These are phyloP conservation scores for Chydorus sphaericus DNA, from an alignment of 2,888 invertebrate genomes.

Conservation along the genomic window DNA sequence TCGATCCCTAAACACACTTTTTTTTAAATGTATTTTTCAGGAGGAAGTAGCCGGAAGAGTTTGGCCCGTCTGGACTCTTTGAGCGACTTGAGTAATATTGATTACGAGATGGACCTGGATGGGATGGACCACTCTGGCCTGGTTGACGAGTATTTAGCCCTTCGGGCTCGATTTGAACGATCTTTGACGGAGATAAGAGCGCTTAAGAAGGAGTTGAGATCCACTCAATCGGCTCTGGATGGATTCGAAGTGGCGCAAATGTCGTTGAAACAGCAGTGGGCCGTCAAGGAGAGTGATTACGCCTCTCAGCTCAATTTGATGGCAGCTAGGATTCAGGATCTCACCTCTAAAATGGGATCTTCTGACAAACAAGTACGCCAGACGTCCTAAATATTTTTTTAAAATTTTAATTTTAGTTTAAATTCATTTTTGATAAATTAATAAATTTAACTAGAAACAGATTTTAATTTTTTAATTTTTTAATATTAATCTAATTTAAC, in stretches of 20 bases:
- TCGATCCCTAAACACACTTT: no score
- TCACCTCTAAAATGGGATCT: conserved; percentile 61
- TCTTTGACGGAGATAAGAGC: conserved; percentile 69
- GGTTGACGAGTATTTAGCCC: conserved; percentile 63
- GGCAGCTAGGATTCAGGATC: conserved; percentile 66
- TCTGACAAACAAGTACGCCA: conserved; percentile 63
- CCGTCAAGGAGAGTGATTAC: conserved; percentile 41
- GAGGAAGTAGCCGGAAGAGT: conserved; percentile 12
- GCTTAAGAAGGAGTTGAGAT: conserved; percentile 63
- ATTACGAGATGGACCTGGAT: conserved; percentile 56
- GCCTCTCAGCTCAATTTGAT: conserved; percentile 51
- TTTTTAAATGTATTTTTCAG: no score
- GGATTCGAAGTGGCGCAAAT: conserved; percentile 63
- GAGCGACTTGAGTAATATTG: conserved; percentile 64
- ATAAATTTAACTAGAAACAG: not conserved
- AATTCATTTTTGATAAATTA: not conserved
- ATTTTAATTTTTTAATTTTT: no score
- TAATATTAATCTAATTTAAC: not conserved
- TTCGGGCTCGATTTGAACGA: conserved; percentile 60
- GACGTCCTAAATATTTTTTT: no score
- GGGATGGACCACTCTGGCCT: conserved; percentile 57
- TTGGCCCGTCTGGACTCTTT: conserved; percentile 52
- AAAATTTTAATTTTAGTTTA: not conserved
- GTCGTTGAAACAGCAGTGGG: conserved; percentile 55
- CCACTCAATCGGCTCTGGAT: conserved; percentile 64